Conservation (phyloP, 2,113 vertebrate genomes). For the Osmerus eperlanus region DNA sequence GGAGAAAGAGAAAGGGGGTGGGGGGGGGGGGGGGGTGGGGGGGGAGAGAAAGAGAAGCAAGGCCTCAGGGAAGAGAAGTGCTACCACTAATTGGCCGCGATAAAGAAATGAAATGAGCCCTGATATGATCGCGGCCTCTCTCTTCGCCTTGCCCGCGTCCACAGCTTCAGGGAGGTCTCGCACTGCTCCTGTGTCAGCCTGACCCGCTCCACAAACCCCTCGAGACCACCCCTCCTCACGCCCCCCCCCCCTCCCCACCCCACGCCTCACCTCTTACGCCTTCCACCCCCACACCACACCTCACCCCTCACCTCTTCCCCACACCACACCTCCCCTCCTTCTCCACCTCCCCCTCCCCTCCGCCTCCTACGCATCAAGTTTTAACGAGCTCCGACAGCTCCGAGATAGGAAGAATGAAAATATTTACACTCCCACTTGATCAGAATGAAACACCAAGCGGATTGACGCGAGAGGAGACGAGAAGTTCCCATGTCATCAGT, state of each 20-base stretch:
- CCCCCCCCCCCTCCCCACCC: not conserved
- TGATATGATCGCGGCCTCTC: constrained; percentile 54
- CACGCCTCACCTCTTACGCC: not conserved
- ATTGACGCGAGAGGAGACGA: too few species aligned
- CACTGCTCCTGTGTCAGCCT: not conserved
- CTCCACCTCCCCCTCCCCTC: constrained; percentile 3
- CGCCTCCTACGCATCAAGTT: not conserved
- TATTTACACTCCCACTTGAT: too few species aligned
- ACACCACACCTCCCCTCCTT: not conserved
- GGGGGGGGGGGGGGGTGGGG: constrained; percentile 1
- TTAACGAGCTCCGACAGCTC: too few species aligned
- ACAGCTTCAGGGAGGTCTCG: not conserved
- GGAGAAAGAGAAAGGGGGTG: constrained; percentile 12
- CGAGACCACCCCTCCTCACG: not conserved
- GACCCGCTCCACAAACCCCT: not conserved
- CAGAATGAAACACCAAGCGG: too few species aligned
- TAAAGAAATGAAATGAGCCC: constrained; percentile 64
- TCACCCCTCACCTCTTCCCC: not conserved
- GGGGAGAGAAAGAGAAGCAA: not conserved
- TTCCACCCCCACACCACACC: not conserved
- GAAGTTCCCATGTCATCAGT: too few species aligned
- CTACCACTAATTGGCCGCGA: constrained; percentile 65
- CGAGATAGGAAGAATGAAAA: too few species aligned
- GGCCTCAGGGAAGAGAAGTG: constrained; percentile 53
- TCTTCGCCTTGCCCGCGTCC: not conserved